phyloP scores from a whole-genome alignment of 2,797 vertebrate species.

The Darevskia nairensis region DNA sequence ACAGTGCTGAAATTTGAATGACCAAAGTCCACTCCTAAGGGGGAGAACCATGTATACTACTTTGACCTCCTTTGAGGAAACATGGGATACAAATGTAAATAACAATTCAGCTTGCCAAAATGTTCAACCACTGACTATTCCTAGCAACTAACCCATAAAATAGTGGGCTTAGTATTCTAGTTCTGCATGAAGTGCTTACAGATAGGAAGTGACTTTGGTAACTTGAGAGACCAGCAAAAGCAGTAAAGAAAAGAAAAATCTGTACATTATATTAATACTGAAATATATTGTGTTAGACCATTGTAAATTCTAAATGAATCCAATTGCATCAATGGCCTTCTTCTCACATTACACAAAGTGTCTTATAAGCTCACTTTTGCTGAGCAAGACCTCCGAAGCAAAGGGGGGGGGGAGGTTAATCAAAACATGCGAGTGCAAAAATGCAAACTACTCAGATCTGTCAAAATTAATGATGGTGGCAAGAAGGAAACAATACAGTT shows the following conservation, averaged over 20 bases:
- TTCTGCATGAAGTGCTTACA: background rate
- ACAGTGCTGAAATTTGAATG: too few species aligned
- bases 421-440: conserved; percentile 60
- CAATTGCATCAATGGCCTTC: conserved; percentile 26
- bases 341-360: conserved; percentile 11
- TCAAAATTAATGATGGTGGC: conserved; percentile 71
- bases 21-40: too few species aligned
- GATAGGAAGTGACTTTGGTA: background rate
- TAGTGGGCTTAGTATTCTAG: background rate
- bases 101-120: background rate
- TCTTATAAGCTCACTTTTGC: conserved; percentile 25
- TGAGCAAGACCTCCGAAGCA: background rate
- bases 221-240: background rate
- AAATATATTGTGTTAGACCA: conserved; percentile 22
- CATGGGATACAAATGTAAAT: too few species aligned
- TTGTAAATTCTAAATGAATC: conserved; percentile 18
- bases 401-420: conserved; percentile 43
- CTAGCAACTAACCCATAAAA: background rate
- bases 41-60: too few species aligned
- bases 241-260: conserved; percentile 38
- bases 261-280: conserved; percentile 20
- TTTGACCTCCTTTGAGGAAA: too few species aligned
- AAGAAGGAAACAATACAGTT: conserved; percentile 61
- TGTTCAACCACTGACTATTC: background rate
- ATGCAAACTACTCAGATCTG: conserved; percentile 68